Base-by-base conservation (phyloP, 2,888 invertebrate genomes). In the Mechanitis messenoides region DNA sequence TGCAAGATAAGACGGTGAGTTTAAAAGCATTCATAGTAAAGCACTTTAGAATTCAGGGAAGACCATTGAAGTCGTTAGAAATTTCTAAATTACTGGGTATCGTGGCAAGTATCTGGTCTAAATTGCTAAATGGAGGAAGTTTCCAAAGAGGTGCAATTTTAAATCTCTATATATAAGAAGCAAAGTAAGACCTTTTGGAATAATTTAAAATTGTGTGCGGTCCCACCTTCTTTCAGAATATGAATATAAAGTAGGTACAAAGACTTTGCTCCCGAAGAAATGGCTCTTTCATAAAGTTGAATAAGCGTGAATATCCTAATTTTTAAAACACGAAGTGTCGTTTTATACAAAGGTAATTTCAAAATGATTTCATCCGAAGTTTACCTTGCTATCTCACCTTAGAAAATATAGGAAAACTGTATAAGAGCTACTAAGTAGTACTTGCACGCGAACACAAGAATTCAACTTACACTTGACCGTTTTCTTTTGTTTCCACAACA, bases 1-100 rank as follows among this genome's bases (percentile, higher is more conserved):
- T 94, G 56, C 93, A 94, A 78, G 94, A 94, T 84, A 94, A 94
- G 87, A 94, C 94, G 84, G 94, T 94, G 76, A 92, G 93, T 67
- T 5, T 45, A 47, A 56, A 56, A 46, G 53, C 28, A 28, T 58
- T 53, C 50, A 42, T 42, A 12, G 33, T 46, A 58, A 31, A 33
- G 33, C 35, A 31, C 11, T 35, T 12, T 20, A n/a, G 53, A 28
- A 31, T 42, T 53, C 11, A 45, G 46, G 5, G n/a, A 58, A 42
- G 53, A 11, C 53, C 53, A 33, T 53, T 45, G 11, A 53, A 12
- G 33, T 20, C 33, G 28, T 45, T 53, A 20, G 31, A 53, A 38
- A 53, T 53, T 50, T 42, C 53, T 38, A 45, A 58, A 58, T 53
- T 53, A 20, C 53, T 53, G 31, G 53, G 38, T 58, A 53, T 33